Evolutionary conservation across 2,113 vertebrate genomes (phyloP), one percentile per base, ranked within the genome.

Genomic region (Egretta garzetta): DNA sequence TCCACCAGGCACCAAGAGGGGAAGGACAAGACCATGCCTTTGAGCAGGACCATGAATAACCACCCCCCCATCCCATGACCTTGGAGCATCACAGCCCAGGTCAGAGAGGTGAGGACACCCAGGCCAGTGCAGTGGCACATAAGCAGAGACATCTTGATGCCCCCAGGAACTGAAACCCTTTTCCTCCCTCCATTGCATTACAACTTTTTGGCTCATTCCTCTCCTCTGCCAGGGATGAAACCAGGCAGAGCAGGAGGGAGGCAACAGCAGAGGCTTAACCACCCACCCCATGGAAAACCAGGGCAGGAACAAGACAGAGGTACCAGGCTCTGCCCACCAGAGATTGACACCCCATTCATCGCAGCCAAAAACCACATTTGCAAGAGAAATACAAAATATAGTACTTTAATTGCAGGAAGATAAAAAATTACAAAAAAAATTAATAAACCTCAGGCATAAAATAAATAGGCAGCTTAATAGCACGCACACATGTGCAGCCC

Each of bases 401-500:
- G 86, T 83, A 89, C 53, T 98, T 98, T 98, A 98, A 96, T 98
- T 52, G 92, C 77, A 88, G 73, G 80, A 84, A 94, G 84, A 93
- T 92, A 47, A 84, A 90, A 94, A 62, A 94, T 27, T 84, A 88
- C 55, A n/a, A 81, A 67, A 95, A 95, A 83, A 10, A 56, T 24
- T 53, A 45, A 68, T 53, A 74, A 90, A 86, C 39, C 63, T 67
- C 55, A 73, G 68, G 70, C 85, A 95, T 45, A 96, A 97, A 98
- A 98, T 98, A 98, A 98, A 98, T 98, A 98, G 76, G 87, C 58
- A 79, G 80, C 92, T 93, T 74, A 49, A 64, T 63, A 85, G 67
- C 94, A 92, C 1, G 0, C 39, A 67, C 30, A 64, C 35, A 4
- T 1, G 60, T 47, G 64, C 15, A 1, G 66, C 5, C 39, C 81